Evolutionary conservation across 2,797 vertebrate genomes (phyloP), one percentile per base, ranked within the genome.

Genomic region (Spinus olivaceus): DNA sequence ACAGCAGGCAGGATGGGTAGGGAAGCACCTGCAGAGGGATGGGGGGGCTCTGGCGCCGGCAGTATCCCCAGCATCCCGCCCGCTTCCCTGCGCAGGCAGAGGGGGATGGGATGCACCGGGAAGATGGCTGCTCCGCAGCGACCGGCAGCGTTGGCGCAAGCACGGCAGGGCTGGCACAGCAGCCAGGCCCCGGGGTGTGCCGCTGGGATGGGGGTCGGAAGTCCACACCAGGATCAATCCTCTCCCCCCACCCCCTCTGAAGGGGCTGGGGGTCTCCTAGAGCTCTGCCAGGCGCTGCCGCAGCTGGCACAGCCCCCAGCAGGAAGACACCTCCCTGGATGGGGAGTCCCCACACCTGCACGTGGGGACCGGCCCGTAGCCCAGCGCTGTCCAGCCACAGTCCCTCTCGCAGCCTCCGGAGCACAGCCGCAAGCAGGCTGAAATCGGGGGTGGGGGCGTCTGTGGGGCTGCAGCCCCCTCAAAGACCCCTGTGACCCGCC

Each of bases 101-200:
- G 96, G 94, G 94, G 96, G 95, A 95, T 94, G 96, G 96, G 93
- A 90, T 80, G 80, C 6, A 13, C 69, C 10, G 82, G 94, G 86
- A 96, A 96, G 94, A 96, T 96, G 96, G 96, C 96, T 96, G 96
- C 95, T 94, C 57, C 5, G 54, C 92, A 53, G 88, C 47, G 21
- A 81, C 56, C 64, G 12, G 76, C 90, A 81, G 86, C 41, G 6
- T 0, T 50, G 90, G 88, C 49, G 69, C 90, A 86, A 51, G 49
- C 76, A 88, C 23, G 5, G 77, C 69, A 49, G 37, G 32, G 82
- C 57, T 10, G 50, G 90, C 69, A 87, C 35, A 33, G 42, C 50
- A 50, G 94, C 81, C 86, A 80, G 85, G 51, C 54, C 59, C 53
- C 4, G 2, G 42, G 5, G 20, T 39, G 21, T 22, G 2, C 64